These are phyloP conservation scores for Troides aeacus DNA, from an alignment of 2,888 invertebrate genomes.

Conservation along the genomic window DNA sequence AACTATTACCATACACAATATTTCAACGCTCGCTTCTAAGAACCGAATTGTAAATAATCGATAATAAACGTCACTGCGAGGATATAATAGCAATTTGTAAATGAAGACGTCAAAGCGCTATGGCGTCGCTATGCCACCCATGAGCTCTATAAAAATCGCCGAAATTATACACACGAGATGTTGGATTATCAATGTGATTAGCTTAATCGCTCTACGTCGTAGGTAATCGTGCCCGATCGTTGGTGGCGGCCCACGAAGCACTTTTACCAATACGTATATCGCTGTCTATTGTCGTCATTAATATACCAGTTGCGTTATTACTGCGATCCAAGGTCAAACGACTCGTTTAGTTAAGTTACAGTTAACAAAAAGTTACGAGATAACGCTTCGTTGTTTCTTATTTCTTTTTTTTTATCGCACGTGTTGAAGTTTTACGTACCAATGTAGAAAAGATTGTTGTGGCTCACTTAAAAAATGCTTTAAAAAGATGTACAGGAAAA, in stretches of 20 bases:
- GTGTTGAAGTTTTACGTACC: background rate
- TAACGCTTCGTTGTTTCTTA: conserved; percentile 29
- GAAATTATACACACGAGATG: conserved; percentile 63
- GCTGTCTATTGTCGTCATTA: conserved; percentile 56
- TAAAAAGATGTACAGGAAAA: too few species aligned
- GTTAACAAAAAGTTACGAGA: conserved; percentile 35
- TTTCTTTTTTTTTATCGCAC: background rate
- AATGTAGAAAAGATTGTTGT: background rate
- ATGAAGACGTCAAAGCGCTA: conserved; percentile 56
- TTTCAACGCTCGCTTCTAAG: conserved; percentile 21
- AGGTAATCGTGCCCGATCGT: conserved; percentile 37
- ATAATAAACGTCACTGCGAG: conserved; percentile 42
- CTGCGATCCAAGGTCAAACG: conserved; percentile 49
- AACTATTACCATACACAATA: conserved; percentile 28
- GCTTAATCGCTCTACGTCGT: conserved; percentile 60
- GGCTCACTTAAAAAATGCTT: too few species aligned
- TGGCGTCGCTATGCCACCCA: conserved; percentile 56
- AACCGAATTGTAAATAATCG: conserved; percentile 31
- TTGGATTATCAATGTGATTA: conserved; percentile 69
- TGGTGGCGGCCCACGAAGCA: conserved; percentile 47
- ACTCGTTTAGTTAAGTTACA: conserved; percentile 42
- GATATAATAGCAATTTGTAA: conserved; percentile 43
- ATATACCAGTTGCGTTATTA: conserved; percentile 43
- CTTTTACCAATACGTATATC: conserved; percentile 49
- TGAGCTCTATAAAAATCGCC: conserved; percentile 62